phyloP scores from a whole-genome alignment of 1,140 invertebrate genomes.

The Zelostemma sp. region DNA sequence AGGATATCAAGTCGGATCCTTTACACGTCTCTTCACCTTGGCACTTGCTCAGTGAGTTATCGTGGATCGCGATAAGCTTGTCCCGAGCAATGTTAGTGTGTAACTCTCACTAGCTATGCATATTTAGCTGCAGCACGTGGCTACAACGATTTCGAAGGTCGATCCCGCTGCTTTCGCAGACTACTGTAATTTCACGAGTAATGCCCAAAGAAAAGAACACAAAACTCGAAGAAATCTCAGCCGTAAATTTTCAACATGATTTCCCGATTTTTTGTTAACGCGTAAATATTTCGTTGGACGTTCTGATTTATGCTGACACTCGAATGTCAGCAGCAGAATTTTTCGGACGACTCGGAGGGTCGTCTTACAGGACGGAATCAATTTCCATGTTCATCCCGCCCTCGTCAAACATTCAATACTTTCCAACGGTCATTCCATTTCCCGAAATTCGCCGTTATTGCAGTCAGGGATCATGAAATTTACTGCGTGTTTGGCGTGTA shows the following conservation, averaged over 20 bases:
- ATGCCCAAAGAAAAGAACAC: no score
- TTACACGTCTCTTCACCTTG: conserved; percentile 28
- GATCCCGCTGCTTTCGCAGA: conserved; percentile 17
- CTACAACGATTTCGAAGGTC: conserved; percentile 28
- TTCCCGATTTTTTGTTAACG: no score
- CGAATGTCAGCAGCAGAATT: conserved; percentile 38
- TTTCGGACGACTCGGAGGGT: conserved; percentile 37
- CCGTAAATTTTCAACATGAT: no score
- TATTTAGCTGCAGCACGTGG: conserved; percentile 23
- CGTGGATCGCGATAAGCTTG: conserved; percentile 25
- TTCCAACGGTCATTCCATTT: conserved; percentile 15
- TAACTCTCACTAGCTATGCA: conserved; percentile 48
- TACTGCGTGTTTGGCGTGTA: conserved; percentile 34
- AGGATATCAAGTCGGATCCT: conserved; percentile 5
- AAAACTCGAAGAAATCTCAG: no score
- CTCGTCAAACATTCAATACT: conserved; percentile 41
- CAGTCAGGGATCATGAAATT: no score
- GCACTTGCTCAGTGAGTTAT: conserved; percentile 6
- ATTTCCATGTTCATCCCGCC: no score
- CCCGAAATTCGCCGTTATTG: not conserved
- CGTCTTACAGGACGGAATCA: conserved; percentile 37
- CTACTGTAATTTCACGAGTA: no score
- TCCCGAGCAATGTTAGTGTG: conserved; percentile 17
- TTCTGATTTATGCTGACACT: conserved; percentile 35
- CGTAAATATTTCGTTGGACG: conserved; percentile 20